phyloP scores from a whole-genome alignment of 37 sponge, comb jelly and placozoan species.

The Beroe forskalii region DNA sequence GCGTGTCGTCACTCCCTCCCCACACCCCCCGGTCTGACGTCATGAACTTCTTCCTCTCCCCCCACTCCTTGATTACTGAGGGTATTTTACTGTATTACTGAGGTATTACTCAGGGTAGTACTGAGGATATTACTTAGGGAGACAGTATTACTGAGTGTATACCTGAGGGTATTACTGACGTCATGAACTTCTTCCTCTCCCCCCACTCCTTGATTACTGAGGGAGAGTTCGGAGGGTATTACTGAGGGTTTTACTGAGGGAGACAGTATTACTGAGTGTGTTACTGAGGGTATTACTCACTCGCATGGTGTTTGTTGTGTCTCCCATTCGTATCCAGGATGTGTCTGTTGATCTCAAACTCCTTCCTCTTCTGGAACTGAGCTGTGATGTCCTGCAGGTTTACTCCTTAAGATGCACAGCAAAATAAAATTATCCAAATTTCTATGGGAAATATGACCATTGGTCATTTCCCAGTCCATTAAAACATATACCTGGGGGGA shows the following conservation, averaged over 20 bases:
- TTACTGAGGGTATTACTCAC: no score
- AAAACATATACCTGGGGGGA: no score
- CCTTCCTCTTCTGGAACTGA: not conserved
- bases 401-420: no score
- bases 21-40: constrained; percentile 65
- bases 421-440: no score
- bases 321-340: constrained; percentile 51
- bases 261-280: no score
- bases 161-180: no score
- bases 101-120: no score
- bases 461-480: no score
- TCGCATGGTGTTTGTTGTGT: constrained; percentile 65
- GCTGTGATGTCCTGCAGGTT: constrained; percentile 34
- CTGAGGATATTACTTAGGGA: not conserved
- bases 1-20: constrained; percentile 12
- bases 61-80: constrained; percentile 59
- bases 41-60: constrained; percentile 56
- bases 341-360: constrained; percentile 49
- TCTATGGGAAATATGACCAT: no score
- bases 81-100: no score
- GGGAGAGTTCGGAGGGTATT: no score
- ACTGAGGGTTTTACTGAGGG: not conserved
- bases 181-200: constrained; percentile 60
- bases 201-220: constrained; percentile 55
- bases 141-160: no score